A percentile compares a stretch with the other conserved stretches of the same genome.
phyloP scores from a whole-genome alignment of 1,140 invertebrate species.

The Chironomus tepperi region DNA sequence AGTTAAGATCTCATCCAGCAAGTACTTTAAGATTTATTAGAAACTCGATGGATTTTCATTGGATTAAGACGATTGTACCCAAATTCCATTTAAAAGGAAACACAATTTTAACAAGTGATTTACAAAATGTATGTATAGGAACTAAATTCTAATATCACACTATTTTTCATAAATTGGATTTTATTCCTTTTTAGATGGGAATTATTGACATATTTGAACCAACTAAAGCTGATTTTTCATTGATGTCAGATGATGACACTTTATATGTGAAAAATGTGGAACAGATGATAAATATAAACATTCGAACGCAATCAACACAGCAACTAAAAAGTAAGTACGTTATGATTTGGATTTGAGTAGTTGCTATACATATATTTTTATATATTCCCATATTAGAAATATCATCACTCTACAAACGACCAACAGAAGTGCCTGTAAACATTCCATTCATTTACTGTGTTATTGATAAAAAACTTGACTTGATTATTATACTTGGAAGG shows the following conservation, averaged over 20 bases:
- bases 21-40: slow-evolving; percentile 54
- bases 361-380: slow-evolving; percentile 26
- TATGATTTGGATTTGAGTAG: not conserved
- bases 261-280: slow-evolving; percentile 72
- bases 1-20: slow-evolving; percentile 28
- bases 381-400: slow-evolving; percentile 34
- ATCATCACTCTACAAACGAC: slow-evolving; percentile 40
- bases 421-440: slow-evolving; percentile 60
- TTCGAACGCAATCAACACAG: slow-evolving; percentile 53
- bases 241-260: slow-evolving; percentile 61
- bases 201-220: slow-evolving; percentile 69
- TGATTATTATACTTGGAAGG: slow-evolving; percentile 67
- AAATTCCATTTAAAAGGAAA: slow-evolving; percentile 68
- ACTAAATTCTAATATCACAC: not conserved
- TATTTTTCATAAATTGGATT: not conserved
- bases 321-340: slow-evolving; percentile 46
- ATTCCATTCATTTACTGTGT: slow-evolving; percentile 77
- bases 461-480: slow-evolving; percentile 64
- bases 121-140: slow-evolving; percentile 57
- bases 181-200: slow-evolving; percentile 49
- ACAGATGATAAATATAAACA: slow-evolving; percentile 69
- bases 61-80: slow-evolving; percentile 63
- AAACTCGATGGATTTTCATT: slow-evolving; percentile 52
- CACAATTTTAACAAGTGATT: slow-evolving; percentile 61
- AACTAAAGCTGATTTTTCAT: slow-evolving; percentile 59